Conservation (phyloP, 2,888 invertebrate species). For the Sesia apiformis region DNA sequence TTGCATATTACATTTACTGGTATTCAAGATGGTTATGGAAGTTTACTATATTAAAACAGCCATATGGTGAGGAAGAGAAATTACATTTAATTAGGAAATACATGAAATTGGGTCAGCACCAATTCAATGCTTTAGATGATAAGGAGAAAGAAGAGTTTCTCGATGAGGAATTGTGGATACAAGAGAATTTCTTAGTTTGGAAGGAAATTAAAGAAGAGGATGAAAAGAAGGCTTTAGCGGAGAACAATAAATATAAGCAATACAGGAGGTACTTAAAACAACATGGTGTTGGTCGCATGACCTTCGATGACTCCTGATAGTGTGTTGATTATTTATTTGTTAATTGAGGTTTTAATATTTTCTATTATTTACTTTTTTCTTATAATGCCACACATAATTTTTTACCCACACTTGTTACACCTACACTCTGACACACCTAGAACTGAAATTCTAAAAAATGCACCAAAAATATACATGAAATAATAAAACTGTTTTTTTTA, state of each 20-base stretch:
- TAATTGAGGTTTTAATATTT: not conserved
- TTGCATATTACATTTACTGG: constrained; percentile 83
- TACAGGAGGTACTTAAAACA: constrained; percentile 93
- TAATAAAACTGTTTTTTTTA: constrained; percentile 48
- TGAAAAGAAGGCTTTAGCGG: constrained; percentile 87
- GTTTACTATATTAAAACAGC: constrained; percentile 81
- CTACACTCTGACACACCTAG: not conserved
- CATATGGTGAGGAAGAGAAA: constrained; percentile 89
- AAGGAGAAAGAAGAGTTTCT: constrained; percentile 82
- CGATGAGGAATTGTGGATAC: constrained; percentile 85
- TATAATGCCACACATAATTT: not conserved
- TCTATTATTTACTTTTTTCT: constrained; percentile 1
- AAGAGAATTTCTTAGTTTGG: constrained; percentile 86
- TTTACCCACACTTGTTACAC: not conserved
- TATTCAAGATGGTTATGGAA: constrained; percentile 87
- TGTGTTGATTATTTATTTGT: constrained; percentile 7
- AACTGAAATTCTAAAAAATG: not conserved
- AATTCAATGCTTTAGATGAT: constrained; percentile 84
- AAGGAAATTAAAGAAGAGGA: constrained; percentile 88
- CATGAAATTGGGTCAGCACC: constrained; percentile 82
- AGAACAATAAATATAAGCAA: constrained; percentile 90
- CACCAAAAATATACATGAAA: constrained; percentile 11
- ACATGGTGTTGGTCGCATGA: constrained; percentile 91
- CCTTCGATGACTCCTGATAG: constrained; percentile 86
- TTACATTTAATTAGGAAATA: constrained; percentile 86